Evolutionary conservation across 2,797 vertebrate species (phyloP).

Genomic region (Pseudomugil gertrudae): DNA sequence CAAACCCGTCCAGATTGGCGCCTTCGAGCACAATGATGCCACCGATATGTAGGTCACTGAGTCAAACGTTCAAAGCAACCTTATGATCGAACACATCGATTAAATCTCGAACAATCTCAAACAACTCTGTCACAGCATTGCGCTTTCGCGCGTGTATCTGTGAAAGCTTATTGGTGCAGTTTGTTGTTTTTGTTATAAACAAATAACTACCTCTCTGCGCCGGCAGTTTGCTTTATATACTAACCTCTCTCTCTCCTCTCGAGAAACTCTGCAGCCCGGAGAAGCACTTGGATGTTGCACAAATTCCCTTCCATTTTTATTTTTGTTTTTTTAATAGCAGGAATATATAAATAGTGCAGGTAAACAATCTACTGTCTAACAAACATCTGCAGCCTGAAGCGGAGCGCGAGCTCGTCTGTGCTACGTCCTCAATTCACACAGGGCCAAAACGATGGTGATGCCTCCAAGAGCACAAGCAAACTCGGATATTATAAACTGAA

Average conservation of each 20-base stretch:
- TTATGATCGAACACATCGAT: rapidly evolving
- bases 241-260: conserved; percentile 89
- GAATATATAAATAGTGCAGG: background rate
- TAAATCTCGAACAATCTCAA: background rate
- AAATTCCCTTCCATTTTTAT: conserved; percentile 84
- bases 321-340: background rate
- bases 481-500: background rate
- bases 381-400: background rate
- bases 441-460: background rate
- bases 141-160: background rate
- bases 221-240: conserved; percentile 53
- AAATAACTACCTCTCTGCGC: conserved; percentile 55
- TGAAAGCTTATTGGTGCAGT: conserved; percentile 34
- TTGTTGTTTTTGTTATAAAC: conserved; percentile 56
- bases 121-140: rapidly evolving
- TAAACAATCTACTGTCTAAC: background rate
- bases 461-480: background rate
- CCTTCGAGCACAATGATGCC: conserved; percentile 83
- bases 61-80: conserved; percentile 59
- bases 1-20: conserved; percentile 84
- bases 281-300: conserved; percentile 92
- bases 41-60: conserved; percentile 82
- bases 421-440: background rate
- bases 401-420: background rate
- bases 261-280: conserved; percentile 93